Evolutionary conservation across 2,888 invertebrate genomes (phyloP), one percentile per base, ranked within the genome.

Genomic region (Linyphia triangularis): DNA sequence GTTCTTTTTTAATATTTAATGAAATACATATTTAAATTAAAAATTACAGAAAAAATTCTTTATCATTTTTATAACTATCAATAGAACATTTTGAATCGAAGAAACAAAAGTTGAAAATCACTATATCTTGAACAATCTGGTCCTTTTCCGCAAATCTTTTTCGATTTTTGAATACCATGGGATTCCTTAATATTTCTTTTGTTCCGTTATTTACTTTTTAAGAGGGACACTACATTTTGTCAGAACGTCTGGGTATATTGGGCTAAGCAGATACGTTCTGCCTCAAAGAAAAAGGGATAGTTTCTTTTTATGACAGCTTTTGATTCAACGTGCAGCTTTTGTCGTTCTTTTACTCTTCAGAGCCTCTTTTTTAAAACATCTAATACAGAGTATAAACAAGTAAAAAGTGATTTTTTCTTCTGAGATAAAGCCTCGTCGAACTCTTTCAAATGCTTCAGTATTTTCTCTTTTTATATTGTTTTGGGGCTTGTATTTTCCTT

Each of bases 171-270:
- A 85, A 70, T 70, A 85, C 51, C 59, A 33, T 19, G 43, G 65
- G 65, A 81, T 28, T 73, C 57, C 40, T 81, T 73, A 70, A 86
- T 81, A 86, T 86, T 72, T 86, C 73, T 81, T 81, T 85, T 70
- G 72, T 81, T 81, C 70, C 57, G 57, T 86, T 86, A 81, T 86
- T 81, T 79, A 67, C 28, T 65, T 73, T 65, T 79, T 73, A 81
- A 81, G 72, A 63, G 72, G 37, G 79, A 86, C 67, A 86, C 63
- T 67, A 77, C 65, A 86, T 86, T 79, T 79, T 16, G 19, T 28
- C 6, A 37, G 67, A 81, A 59, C 51, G 70, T 69, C 70, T 69
- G 22, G 57, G 22, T 67, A 57, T 30, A 26, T 61, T 22, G 40
- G 40, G 13, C 9, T 30, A 33, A 10, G 16, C 26, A 51, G 63